Evolutionary conservation across 2,113 vertebrate species (phyloP).

Genomic region (Chaetops frenatus): DNA sequence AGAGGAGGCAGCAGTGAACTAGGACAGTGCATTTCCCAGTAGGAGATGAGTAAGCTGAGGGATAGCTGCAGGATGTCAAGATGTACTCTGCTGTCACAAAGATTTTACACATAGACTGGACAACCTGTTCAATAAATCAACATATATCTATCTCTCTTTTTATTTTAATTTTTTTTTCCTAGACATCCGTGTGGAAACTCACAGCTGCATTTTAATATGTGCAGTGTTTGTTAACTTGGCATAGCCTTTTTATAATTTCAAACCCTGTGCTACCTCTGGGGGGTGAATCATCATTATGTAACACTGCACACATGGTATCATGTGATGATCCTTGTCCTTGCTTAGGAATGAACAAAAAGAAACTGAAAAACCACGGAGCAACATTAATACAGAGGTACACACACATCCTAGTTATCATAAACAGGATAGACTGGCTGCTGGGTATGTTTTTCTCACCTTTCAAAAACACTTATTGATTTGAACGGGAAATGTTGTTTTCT

Average conservation of each 20-base stretch:
- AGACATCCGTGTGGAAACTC: conserved; percentile 5
- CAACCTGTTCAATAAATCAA: conserved; percentile 56
- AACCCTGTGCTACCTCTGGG: background rate
- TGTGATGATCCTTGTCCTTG: background rate
- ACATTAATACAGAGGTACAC: background rate
- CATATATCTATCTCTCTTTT: background rate
- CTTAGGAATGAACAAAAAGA: background rate
- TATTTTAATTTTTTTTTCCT: background rate
- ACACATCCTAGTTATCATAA: background rate
- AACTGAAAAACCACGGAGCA: background rate
- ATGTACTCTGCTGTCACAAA: conserved; percentile 62
- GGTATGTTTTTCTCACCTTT: background rate
- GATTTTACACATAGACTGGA: conserved; percentile 60
- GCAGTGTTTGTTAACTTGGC: conserved; percentile 26
- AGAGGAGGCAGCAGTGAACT: conserved; percentile 44
- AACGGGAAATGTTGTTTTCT: background rate
- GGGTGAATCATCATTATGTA: background rate
- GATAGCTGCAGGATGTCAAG: conserved; percentile 41
- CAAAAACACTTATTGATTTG: background rate
- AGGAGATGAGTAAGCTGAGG: conserved; percentile 18
- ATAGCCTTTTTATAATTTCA: conserved; percentile 27
- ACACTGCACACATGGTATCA: background rate
- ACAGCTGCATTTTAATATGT: conserved; percentile 12
- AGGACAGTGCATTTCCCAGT: conserved; percentile 47
- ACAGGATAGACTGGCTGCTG: background rate